Evolutionary conservation across 2,797 vertebrate genomes (phyloP), one percentile per base, ranked within the genome.

Genomic region (Pangasius sanitwongsei): DNA sequence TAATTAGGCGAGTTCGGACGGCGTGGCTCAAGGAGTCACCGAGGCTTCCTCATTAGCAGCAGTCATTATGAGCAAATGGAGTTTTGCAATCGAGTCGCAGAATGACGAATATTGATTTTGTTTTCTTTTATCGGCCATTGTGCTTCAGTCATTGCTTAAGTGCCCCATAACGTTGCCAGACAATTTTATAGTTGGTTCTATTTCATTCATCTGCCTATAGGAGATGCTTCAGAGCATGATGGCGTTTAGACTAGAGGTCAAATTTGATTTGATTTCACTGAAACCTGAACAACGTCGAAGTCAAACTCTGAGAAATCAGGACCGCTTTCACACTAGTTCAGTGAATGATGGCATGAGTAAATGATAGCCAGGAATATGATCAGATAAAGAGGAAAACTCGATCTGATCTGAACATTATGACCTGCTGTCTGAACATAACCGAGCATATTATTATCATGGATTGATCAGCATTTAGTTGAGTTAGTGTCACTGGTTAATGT

Each of bases 61-160:
- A 93, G 92, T 95, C 94, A 96, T 95, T 95, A 95, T 95, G 93
- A 96, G 94, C 93, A 96, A 95, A 96, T 95, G 89, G 93, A 95
- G 93, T 95, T 95, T 95, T 95, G 92, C 92, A 95, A 95, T 94
- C 92, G 93, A 94, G 93, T 94, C 94, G 94, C 93, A 90, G 92
- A 94, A 95, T 94, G 94, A 95, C 94, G 93, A 95, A 94, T 95
- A 96, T 94, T 93, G 94, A 94, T 94, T 94, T 92, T 91, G 95
- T 94, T 90, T 90, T 90, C 89, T 87, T 90, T 90, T 67, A 90
- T 90, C 89, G 72, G 86, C 63, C 88, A 82, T 72, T 61, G 83
- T 50, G 44, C 82, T 90, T 90, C 84, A 86, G 83, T 89, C 86
- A 87, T 90, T 67, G 86, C 86, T 90, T 87, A 90, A 90, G 89